Evolutionary conservation across 2,797 vertebrate species (phyloP), one percentile per base, ranked within the genome.

Genomic region (Poeciliopsis presidionis): DNA sequence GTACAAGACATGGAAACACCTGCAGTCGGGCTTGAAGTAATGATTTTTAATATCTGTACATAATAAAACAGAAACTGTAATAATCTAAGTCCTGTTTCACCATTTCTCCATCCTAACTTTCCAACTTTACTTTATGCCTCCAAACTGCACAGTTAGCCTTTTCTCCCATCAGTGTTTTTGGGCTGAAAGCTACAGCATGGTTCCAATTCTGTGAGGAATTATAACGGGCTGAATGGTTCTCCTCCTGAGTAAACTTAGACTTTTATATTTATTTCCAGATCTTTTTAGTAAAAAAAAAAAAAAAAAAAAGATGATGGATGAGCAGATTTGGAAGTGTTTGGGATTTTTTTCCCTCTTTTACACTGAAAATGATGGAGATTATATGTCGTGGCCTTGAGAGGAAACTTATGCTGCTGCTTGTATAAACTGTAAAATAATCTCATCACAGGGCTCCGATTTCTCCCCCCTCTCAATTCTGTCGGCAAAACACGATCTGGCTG

Each of bases 371-470:
- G 94, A 96, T 96, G 95, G 95, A 96, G 96, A 97, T 97, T 96
- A 95, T 97, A 92, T 97, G 96, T 97, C 96, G 91, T 91, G 95
- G 96, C 96, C 96, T 96, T 98, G 96, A 97, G 96, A 97, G 95
- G 95, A 96, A 97, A 97, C 96, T 96, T 96, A 95, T 96, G 97
- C 97, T 94, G 91, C 95, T 96, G 96, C 97, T 97, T 97, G 96
- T 97, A 96, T 97, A 97, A 98, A 98, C 95, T 96, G 98, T 97
- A 98, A 99, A 94, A 93, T 94, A 97, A 97, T 97, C 97, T 94
- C 92, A 85, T 91, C 85, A 87, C 84, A 84, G 86, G 93, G 95
- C 93, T 98, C 97, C 86, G 90, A 96, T 98, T 98, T 97, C 97
- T 95, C 92, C 94, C 88, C 95, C 96, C 96, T 97, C 95, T 93